These are phyloP conservation scores for Bradysia coprophila DNA, from an alignment of 1,140 invertebrate genomes.

Conservation along the genomic window DNA sequence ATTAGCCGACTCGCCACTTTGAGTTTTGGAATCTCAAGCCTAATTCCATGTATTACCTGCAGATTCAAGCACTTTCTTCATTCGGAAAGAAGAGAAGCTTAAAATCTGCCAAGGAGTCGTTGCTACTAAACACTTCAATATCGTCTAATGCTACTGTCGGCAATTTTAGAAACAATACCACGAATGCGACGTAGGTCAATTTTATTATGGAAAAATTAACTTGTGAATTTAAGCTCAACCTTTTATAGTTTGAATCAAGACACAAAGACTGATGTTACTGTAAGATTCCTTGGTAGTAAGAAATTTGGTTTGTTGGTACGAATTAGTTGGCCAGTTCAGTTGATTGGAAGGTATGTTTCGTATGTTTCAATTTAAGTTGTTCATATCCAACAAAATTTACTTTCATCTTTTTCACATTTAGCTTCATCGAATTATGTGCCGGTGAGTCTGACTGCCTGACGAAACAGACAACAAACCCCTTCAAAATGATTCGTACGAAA, in stretches of 20 bases:
- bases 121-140: slow-evolving; percentile 41
- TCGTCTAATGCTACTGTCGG: neutral
- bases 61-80: slow-evolving; percentile 46
- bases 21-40: slow-evolving; percentile 23
- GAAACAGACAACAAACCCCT: neutral
- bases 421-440: neutral
- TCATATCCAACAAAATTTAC: too few species aligned
- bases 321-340: neutral
- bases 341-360: neutral
- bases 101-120: slow-evolving; percentile 40
- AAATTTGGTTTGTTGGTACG: neutral
- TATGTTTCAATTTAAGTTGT: too few species aligned
- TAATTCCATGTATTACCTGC: slow-evolving; percentile 46
- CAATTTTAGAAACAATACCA: too few species aligned
- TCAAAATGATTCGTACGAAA: neutral
- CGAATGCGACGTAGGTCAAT: too few species aligned
- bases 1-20: neutral
- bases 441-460: neutral
- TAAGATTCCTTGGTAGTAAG: neutral
- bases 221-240: too few species aligned
- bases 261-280: neutral
- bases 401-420: neutral
- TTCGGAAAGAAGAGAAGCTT: slow-evolving; percentile 40
- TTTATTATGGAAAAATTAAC: too few species aligned
- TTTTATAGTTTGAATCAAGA: too few species aligned